Evolutionary conservation across 2,113 vertebrate genomes (phyloP).

Genomic region (Prochilodus magdalenae): DNA sequence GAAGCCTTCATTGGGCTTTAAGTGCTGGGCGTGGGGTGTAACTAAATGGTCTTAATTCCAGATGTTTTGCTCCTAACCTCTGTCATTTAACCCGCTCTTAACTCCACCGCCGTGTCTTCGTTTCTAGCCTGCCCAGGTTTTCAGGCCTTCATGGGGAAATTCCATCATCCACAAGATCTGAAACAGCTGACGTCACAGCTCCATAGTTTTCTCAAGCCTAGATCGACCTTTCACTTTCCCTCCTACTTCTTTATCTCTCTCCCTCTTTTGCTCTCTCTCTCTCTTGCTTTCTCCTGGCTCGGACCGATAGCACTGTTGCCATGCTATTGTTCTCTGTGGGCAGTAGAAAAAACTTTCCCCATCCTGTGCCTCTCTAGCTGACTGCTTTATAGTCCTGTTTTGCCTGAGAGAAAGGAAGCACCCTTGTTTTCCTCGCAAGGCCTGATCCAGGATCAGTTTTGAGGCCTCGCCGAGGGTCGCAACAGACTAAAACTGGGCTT

Average conservation of each 20-base stretch:
- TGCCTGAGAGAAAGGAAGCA: constrained; percentile 17
- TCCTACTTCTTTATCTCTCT: constrained; percentile 36
- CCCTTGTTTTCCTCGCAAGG: neutral
- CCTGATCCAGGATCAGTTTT: constrained; percentile 8
- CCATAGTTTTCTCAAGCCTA: constrained; percentile 9
- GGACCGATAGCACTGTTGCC: neutral
- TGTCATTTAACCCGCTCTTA: constrained; percentile 25
- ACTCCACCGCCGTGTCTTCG: neutral
- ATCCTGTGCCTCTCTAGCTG: constrained; percentile 34
- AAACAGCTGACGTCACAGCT: constrained; percentile 28
- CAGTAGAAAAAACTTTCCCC: constrained; percentile 7
- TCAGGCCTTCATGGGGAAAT: neutral
- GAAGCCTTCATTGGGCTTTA: constrained; percentile 22
- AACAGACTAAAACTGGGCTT: neutral
- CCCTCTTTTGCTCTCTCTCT: neutral
- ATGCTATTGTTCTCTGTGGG: constrained; percentile 36
- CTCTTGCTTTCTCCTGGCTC: constrained; percentile 42
- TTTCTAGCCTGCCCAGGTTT: neutral
- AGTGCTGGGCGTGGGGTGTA: constrained; percentile 23
- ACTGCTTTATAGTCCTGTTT: constrained; percentile 45
- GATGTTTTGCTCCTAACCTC: constrained; percentile 31
- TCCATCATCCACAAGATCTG: neutral
- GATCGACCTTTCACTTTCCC: constrained; percentile 33
- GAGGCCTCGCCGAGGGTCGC: neutral
- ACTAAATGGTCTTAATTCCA: constrained; percentile 33